Evolutionary conservation across 2,113 vertebrate species (phyloP).

Genomic region (Scolopax mira): DNA sequence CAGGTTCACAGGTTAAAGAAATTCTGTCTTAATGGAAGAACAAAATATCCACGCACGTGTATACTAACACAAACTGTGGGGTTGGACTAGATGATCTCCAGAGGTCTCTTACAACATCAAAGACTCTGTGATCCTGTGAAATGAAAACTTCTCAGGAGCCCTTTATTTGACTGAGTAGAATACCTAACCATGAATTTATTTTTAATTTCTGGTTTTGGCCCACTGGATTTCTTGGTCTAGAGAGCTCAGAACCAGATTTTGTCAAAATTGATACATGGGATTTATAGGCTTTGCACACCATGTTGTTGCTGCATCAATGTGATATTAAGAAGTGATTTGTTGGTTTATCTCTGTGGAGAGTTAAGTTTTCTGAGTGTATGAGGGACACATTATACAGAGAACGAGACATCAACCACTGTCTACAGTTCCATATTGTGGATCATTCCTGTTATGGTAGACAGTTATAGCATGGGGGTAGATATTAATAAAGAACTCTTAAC

Average conservation of each 20-base stretch:
- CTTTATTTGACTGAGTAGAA: background rate
- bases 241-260: background rate
- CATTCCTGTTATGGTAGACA: background rate
- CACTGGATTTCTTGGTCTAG: background rate
- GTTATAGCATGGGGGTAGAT: background rate
- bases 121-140: background rate
- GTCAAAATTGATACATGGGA: background rate
- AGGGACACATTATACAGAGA: background rate
- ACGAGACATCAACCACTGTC: background rate
- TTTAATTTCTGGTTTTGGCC: background rate
- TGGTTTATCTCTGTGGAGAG: background rate
- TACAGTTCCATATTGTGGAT: background rate
- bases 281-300: background rate
- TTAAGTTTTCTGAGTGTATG: background rate
- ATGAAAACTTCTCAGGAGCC: background rate
- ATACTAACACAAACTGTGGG: background rate
- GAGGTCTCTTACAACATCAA: background rate
- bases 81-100: background rate
- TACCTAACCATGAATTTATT: fast-evolving
- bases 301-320: background rate
- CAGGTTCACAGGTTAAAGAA: background rate
- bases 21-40: background rate
- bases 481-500: background rate
- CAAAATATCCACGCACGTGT: background rate
- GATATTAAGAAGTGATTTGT: background rate